phyloP scores from a whole-genome alignment of 30 jellyfish, hydroid and myxozoan species.

The Aurelia aurita region DNA sequence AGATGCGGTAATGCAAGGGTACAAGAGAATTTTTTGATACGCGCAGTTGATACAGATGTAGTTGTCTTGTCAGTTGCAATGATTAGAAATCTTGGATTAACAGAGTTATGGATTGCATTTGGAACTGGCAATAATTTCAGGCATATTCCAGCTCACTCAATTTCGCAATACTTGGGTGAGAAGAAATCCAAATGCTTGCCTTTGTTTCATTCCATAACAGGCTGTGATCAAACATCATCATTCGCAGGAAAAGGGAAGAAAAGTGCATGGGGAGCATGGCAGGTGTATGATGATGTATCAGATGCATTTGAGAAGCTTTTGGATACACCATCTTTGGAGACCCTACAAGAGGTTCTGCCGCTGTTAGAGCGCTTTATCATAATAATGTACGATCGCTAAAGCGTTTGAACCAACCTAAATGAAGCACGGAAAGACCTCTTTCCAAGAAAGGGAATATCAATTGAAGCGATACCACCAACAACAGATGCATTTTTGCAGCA shows the following conservation, averaged over 20 bases:
- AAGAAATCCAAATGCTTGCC: neutral
- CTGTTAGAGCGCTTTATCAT: constrained; percentile 3
- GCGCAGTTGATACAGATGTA: constrained; percentile 46
- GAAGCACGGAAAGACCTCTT: constrained; percentile 33
- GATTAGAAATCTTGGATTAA: neutral
- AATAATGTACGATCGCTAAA: constrained; percentile 4
- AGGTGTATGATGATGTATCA: constrained; percentile 1
- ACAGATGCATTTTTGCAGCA: constrained; percentile 12
- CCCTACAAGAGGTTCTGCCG: constrained; percentile 12
- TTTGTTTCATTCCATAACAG: constrained; percentile 26
- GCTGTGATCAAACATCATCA: constrained; percentile 34
- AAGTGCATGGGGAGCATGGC: constrained; percentile 37
- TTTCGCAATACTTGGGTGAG: constrained; percentile 10
- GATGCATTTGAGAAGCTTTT: neutral
- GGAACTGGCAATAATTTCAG: constrained; percentile 24
- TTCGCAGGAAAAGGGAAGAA: constrained; percentile 18
- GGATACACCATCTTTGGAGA: neutral
- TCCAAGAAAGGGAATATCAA: constrained; percentile 33
- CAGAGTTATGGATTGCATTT: constrained; percentile 36
- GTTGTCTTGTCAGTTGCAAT: constrained; percentile 14
- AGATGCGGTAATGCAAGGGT: neutral
- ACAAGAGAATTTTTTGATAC: constrained; percentile 19
- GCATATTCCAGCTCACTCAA: constrained; percentile 16
- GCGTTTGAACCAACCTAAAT: neutral
- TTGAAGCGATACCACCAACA: constrained; percentile 3